These are phyloP conservation scores for Perithous albicinctus DNA, from an alignment of 2,888 invertebrate genomes.

Conservation along the genomic window DNA sequence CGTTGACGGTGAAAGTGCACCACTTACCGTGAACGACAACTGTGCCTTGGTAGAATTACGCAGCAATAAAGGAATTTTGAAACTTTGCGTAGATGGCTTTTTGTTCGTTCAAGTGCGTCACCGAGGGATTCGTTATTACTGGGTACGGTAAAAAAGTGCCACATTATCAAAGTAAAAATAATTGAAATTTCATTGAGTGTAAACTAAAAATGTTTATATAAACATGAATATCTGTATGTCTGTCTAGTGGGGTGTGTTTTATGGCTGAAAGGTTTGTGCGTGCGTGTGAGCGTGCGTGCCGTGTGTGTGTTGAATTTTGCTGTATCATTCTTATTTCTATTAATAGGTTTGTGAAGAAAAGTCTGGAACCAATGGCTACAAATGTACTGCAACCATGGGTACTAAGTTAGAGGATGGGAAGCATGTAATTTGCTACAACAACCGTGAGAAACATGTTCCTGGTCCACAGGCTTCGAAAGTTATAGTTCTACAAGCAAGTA, in stretches of 20 bases:
- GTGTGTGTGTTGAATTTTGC: slow-evolving; percentile 11
- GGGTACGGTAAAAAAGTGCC: slow-evolving; percentile 3
- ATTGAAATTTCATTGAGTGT: background rate
- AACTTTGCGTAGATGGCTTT: slow-evolving; percentile 5
- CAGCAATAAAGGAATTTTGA: background rate
- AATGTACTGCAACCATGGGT: slow-evolving; percentile 13
- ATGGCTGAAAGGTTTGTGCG: background rate
- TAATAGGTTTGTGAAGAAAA: slow-evolving; percentile 20
- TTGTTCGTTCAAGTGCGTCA: slow-evolving; percentile 8
- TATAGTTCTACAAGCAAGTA: slow-evolving; percentile 10
- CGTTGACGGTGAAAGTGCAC: background rate
- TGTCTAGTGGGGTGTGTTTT: background rate
- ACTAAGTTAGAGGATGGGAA: slow-evolving; percentile 6
- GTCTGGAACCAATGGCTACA: slow-evolving; percentile 16
- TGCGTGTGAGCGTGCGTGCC: background rate
- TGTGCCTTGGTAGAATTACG: background rate
- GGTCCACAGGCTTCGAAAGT: slow-evolving; percentile 25
- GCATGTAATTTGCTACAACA: slow-evolving; percentile 13
- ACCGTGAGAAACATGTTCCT: slow-evolving; percentile 15
- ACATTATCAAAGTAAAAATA: background rate
- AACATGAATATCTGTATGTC: background rate
- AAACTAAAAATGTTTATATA: background rate
- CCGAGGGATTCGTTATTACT: slow-evolving; percentile 5
- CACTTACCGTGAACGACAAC: background rate
- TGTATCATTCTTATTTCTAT: background rate